Evolutionary conservation across 1,140 invertebrate species (phyloP), one percentile per base, ranked within the genome.

Genomic region (Brachystomella parvula): DNA sequence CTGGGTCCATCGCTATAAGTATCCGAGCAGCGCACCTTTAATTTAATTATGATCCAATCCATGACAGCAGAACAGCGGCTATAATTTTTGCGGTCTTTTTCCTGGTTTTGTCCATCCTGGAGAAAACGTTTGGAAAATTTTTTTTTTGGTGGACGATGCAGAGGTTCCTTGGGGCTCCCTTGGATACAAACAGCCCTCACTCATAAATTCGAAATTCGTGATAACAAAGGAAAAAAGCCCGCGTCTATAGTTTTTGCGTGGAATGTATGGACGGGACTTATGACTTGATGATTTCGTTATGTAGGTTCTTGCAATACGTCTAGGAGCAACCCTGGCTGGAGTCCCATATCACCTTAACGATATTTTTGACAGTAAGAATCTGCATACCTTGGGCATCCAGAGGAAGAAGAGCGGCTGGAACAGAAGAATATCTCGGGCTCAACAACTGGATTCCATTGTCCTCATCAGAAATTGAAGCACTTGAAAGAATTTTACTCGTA

Each of bases 271-370:
- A n/a, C 35, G 6, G 35, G 35, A 6, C 6, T 19, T 39, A 39
- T 39, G 35, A 39, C 35, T 9, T 53, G 24, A 63, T 21, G 28
- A 29, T 26, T 57, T 64, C 28, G 30, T 26, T 26, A 17, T 62
- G 44, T 39, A 69, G 68, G 57, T 70, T 1, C 39, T 70, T 1
- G 69, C 65, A 19, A 15, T 70, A 30, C 61, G 65, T 6, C 39
- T 70, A 2, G 69, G 49, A 21, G 66, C 65, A 1, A 47, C 64
- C 9, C 3, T 67, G 9, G 12, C 61, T 24, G 65, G 65, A 47
- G 65, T 70, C n/a, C 69, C 69, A 1, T 70, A 70, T 47, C 69
- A 70, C 56, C 59, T 70, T 17, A 70, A 70, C 44, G 69, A 70
- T 32, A 63, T 67, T 53, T 53, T 53, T 26, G 49, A 53, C 24